Conservation (phyloP, 2,113 vertebrate species). For the Hiodon alosoides region DNA sequence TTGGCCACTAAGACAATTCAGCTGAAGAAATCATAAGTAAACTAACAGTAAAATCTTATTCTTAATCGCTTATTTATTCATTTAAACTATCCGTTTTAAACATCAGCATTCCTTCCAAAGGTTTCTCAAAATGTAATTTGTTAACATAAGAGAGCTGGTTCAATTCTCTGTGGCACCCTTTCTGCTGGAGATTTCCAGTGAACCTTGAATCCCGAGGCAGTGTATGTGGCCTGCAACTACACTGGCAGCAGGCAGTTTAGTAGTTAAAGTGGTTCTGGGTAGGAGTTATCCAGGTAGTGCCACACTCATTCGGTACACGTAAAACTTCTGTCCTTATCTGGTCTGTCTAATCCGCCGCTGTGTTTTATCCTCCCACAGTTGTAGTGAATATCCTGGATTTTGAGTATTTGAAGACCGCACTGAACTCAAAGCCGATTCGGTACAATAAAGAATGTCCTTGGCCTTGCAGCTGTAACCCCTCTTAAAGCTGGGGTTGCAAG, state of each 20-base stretch:
- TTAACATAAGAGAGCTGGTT: too few relatives aligned
- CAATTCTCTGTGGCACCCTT: too few relatives aligned
- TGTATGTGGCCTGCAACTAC: background rate
- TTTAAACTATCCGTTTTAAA: too few relatives aligned
- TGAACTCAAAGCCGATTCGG: background rate
- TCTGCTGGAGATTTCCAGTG: background rate
- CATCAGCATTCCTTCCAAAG: too few relatives aligned
- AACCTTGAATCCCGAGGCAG: background rate
- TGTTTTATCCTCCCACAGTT: background rate
- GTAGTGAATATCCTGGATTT: background rate
- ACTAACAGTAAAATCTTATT: background rate
- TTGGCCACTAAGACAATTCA: background rate
- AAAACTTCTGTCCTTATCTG: background rate
- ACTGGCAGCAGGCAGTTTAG: background rate
- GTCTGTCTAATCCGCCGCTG: background rate
- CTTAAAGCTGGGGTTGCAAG: background rate
- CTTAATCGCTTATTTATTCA: too few relatives aligned
- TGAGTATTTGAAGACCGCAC: background rate
- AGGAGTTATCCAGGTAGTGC: too few relatives aligned
- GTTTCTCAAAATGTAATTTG: too few relatives aligned
- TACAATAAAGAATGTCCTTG: background rate
- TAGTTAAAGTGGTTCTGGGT: too few relatives aligned
- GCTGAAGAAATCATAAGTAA: background rate
- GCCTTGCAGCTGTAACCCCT: background rate
- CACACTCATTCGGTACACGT: background rate